A percentile compares a stretch with the other conserved stretches of the same genome.
phyloP scores from a whole-genome alignment of 2,797 vertebrate genomes.

The Liparis tanakae region DNA sequence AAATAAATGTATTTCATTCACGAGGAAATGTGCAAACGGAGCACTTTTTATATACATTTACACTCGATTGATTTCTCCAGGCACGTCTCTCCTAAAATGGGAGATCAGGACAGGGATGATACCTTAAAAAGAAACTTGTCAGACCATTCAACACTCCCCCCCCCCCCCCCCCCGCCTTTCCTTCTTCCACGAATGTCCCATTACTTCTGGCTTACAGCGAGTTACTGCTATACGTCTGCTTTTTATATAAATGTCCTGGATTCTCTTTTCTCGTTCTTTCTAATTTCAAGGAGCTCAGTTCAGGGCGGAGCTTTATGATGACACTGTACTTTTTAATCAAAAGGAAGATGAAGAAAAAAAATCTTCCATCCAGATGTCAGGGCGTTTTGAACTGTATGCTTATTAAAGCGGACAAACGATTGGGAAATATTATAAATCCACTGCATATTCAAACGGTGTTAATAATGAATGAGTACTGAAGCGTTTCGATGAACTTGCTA shows the following conservation, averaged over 20 bases:
- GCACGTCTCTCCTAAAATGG: constrained; percentile 7
- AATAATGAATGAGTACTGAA: constrained; percentile 12
- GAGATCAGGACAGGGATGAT: constrained; percentile 15
- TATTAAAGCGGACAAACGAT: constrained; percentile 28
- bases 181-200: constrained; percentile 23
- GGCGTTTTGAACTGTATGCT: not conserved
- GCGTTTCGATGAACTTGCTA: constrained; percentile 13
- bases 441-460: constrained; percentile 36
- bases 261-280: constrained; percentile 9
- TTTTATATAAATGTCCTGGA: constrained; percentile 14
- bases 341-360: not conserved
- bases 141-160: not conserved
- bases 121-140: constrained; percentile 7
- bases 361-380: constrained; percentile 2
- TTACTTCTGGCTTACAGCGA: constrained; percentile 23
- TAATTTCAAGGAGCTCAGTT: constrained; percentile 6
- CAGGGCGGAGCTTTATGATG: not conserved
- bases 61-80: constrained; percentile 37
- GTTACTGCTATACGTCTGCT: constrained; percentile 2
- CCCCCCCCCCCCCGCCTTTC: no score
- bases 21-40: constrained; percentile 39
- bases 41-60: constrained; percentile 35
- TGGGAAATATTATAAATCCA: constrained; percentile 20
- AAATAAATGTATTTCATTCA: constrained; percentile 42
- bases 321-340: not conserved